phyloP scores from a whole-genome alignment of 2,888 invertebrate genomes.

The Mylabris sibirica region DNA sequence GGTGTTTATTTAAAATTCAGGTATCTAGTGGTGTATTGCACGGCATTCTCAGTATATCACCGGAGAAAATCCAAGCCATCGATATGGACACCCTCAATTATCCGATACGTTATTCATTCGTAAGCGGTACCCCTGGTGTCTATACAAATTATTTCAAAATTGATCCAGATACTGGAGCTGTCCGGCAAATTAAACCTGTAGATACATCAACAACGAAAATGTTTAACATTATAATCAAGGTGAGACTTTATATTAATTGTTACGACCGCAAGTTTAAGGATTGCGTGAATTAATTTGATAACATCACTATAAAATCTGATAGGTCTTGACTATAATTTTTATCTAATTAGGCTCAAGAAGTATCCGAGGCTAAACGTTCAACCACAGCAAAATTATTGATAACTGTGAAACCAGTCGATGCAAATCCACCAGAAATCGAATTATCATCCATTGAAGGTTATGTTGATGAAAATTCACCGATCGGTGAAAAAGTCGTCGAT shows the following conservation, averaged over 20 bases:
- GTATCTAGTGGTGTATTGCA: conserved; percentile 83
- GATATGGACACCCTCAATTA: conserved; percentile 90
- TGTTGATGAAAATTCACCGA: conserved; percentile 85
- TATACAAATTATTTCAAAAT: conserved; percentile 85
- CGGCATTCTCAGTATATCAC: conserved; percentile 82
- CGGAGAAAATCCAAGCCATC: conserved; percentile 88
- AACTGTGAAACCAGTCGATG: conserved; percentile 85
- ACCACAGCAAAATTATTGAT: conserved; percentile 84
- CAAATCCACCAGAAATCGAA: conserved; percentile 81
- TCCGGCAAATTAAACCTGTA: conserved; percentile 81
- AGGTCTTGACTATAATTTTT: neutral
- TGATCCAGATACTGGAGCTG: conserved; percentile 79
- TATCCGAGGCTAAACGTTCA: conserved; percentile 78
- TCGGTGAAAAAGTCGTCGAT: conserved; percentile 83
- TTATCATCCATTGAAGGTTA: conserved; percentile 77
- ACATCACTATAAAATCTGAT: too few species aligned
- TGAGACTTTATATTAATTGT: too few species aligned
- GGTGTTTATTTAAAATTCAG: conserved; percentile 56
- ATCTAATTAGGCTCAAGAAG: conserved; percentile 75
- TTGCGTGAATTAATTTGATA: too few species aligned
- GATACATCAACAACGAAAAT: conserved; percentile 80
- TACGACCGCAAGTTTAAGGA: too few species aligned
- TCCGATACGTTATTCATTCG: conserved; percentile 81
- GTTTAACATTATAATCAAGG: conserved; percentile 83
- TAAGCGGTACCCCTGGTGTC: conserved; percentile 79